Evolutionary conservation across 2,113 vertebrate genomes (phyloP).

Genomic region (Delphinus delphis): DNA sequence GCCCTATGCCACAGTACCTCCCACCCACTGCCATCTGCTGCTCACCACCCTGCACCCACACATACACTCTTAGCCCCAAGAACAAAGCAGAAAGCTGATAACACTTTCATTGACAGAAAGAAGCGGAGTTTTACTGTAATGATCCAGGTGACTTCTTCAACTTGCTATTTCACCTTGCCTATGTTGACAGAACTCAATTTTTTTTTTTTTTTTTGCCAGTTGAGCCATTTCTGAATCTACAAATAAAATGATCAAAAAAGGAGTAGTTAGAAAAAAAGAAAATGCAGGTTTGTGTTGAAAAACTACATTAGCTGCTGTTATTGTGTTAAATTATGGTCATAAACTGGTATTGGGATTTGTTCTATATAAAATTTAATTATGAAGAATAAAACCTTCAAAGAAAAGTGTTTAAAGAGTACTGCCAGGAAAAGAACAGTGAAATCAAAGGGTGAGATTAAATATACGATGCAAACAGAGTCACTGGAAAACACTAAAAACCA

Average conservation of each 20-base stretch:
- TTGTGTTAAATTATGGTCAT: background rate
- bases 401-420: background rate
- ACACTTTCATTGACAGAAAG: background rate
- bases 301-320: background rate
- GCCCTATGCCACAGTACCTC: fast-evolving
- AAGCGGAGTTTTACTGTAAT: background rate
- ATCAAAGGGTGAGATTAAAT: background rate
- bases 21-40: fast-evolving
- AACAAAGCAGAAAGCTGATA: background rate
- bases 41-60: fast-evolving
- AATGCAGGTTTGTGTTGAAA: background rate
- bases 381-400: background rate
- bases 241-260: background rate
- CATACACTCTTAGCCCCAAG: background rate
- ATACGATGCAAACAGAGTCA: background rate
- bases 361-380: background rate
- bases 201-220: background rate
- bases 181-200: background rate
- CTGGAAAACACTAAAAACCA: background rate
- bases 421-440: background rate
- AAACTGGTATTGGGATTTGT: background rate
- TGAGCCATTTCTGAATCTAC: slow-evolving; percentile 41
- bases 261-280: background rate
- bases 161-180: background rate
- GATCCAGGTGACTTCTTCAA: background rate